Percentiles rank a stretch among this genome's conserved stretches.
These are phyloP conservation scores for Haliclona indistincta DNA, from an alignment of 37 sponge, comb jelly and placozoan genomes.

Conservation along the genomic window DNA sequence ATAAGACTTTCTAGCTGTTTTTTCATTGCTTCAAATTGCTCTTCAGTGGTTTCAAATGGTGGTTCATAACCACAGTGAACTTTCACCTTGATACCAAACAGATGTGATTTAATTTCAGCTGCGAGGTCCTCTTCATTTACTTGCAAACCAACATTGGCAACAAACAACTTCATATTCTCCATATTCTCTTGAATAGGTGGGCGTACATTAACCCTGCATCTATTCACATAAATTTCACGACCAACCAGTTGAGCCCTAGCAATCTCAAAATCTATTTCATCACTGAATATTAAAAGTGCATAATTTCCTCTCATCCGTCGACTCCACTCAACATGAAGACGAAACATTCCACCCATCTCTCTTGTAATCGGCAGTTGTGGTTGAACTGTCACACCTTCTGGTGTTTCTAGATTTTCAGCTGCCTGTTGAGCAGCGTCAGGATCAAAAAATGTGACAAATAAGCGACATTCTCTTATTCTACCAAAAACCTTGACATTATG, in stretches of 20 bases:
- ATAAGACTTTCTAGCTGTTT: constrained; percentile 7
- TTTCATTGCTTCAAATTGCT: not conserved
- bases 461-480: not conserved
- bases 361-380: not conserved
- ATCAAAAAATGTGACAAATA: constrained; percentile 32
- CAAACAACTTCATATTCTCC: constrained; percentile 27
- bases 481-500: not conserved
- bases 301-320: constrained; percentile 33
- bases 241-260: not conserved
- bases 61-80: constrained; percentile 20
- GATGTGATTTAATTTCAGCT: not conserved
- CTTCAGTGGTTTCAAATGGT: constrained; percentile 33
- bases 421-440: constrained; percentile 39
- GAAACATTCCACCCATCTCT: not conserved
- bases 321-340: constrained; percentile 52
- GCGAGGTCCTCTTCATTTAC: constrained; percentile 29
- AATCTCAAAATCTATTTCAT: not conserved
- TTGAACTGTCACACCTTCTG: constrained; percentile 15
- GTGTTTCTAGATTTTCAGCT: not conserved
- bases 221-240: not conserved
- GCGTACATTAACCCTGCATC: not conserved
- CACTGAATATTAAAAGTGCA: constrained; percentile 33
- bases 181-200: too few relatives aligned
- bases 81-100: not conserved
- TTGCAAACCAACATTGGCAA: constrained; percentile 9